phyloP scores from a whole-genome alignment of 1,140 invertebrate species.

The Apocrypta bakeri region DNA sequence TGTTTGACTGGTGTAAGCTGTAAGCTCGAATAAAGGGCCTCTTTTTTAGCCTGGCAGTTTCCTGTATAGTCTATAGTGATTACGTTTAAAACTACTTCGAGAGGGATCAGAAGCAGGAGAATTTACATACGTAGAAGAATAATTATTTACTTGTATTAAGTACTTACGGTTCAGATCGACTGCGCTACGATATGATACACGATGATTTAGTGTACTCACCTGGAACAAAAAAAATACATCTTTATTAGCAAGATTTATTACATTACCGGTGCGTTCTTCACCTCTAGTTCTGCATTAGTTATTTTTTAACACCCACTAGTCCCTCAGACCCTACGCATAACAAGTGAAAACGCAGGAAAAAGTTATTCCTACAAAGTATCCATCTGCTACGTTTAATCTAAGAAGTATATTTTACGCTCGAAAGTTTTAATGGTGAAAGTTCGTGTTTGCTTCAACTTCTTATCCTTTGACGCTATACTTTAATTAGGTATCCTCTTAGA shows the following conservation, averaged over 20 bases:
- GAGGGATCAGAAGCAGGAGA: not conserved
- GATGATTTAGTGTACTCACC: constrained; percentile 27
- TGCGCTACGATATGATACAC: not conserved
- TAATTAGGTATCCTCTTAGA: constrained; percentile 16
- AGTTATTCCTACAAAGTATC: not conserved
- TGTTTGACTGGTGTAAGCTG: not conserved
- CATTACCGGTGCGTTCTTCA: not conserved
- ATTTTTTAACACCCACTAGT: too few species aligned
- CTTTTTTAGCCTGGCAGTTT: not conserved
- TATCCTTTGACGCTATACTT: constrained; percentile 14
- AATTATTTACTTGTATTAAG: not conserved
- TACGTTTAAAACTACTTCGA: not conserved
- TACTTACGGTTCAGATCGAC: not conserved
- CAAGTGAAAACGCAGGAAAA: not conserved
- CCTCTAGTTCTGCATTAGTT: too few species aligned
- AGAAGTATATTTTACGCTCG: not conserved
- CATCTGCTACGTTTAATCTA: not conserved
- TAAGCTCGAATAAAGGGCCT: not conserved
- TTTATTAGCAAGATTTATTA: not conserved
- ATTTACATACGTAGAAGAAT: not conserved
- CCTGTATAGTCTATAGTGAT: not conserved
- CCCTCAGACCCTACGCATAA: not conserved
- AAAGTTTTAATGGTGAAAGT: constrained; percentile 37
- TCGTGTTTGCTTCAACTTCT: constrained; percentile 1
- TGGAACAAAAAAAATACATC: constrained; percentile 23